phyloP scores from a whole-genome alignment of 2,888 invertebrate genomes.

The Metacarcinus magister region DNA sequence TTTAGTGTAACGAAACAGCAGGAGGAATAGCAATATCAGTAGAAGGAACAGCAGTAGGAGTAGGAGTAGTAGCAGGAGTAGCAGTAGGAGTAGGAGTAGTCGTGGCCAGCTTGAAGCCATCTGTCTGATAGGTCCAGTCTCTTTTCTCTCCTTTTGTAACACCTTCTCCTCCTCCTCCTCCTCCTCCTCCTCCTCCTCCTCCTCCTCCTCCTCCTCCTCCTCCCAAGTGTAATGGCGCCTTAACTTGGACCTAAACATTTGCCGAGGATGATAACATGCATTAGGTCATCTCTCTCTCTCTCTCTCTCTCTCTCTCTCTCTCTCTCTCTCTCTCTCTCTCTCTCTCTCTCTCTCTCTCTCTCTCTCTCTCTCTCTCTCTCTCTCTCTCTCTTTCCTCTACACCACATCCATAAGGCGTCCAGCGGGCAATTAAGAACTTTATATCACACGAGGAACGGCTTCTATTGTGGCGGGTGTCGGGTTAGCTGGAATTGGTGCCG shows the following conservation, averaged over 20 bases:
- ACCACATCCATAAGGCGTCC: not conserved
- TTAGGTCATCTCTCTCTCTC: not conserved
- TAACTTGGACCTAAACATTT: not conserved
- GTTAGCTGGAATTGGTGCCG: not conserved
- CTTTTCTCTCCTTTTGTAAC: not conserved
- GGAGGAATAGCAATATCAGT: too few relatives aligned
- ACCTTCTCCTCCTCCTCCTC: not conserved
- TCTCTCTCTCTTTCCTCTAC: too few relatives aligned
- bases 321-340: too few relatives aligned
- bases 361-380: too few relatives aligned
- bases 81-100: too few relatives aligned
- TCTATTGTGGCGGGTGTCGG: not conserved
- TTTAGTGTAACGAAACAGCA: too few relatives aligned
- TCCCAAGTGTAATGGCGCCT: not conserved
- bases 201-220: not conserved
- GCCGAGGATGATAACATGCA: not conserved
- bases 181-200: not conserved
- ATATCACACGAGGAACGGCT: not conserved
- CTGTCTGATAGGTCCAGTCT: not conserved
- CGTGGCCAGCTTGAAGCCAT: too few relatives aligned
- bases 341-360: too few relatives aligned
- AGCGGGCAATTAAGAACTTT: not conserved
- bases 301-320: too few relatives aligned
- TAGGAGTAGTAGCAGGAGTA: too few relatives aligned
- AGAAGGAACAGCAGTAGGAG: too few relatives aligned